phyloP scores from a whole-genome alignment of 2,888 invertebrate genomes.

The Mimas tiliae region DNA sequence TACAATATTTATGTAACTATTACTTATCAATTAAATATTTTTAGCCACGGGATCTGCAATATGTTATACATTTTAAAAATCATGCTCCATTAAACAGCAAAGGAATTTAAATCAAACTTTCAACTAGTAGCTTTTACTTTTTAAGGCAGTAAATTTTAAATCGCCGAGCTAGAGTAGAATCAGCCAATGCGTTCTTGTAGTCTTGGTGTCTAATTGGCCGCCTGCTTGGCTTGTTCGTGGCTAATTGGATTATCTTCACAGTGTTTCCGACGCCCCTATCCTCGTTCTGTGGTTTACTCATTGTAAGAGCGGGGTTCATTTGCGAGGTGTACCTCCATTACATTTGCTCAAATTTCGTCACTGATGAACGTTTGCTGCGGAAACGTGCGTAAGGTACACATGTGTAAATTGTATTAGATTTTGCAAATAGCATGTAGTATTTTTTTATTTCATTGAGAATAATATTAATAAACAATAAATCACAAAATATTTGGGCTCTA shows the following conservation, averaged over 20 bases:
- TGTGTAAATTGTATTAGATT: background rate
- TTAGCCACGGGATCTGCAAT: too few species aligned
- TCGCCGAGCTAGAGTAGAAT: conserved; percentile 26
- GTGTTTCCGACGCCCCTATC: conserved; percentile 52
- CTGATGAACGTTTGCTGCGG: conserved; percentile 22
- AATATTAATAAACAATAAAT: too few species aligned
- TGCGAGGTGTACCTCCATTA: conserved; percentile 28
- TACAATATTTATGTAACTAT: too few species aligned
- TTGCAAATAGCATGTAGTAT: background rate
- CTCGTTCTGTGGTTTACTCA: conserved; percentile 52
- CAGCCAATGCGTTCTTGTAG: conserved; percentile 36
- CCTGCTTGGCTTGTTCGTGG: conserved; percentile 52
- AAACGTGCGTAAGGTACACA: conserved; percentile 18
- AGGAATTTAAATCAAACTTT: conserved; percentile 3
- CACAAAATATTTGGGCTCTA: too few species aligned
- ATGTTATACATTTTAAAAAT: too few species aligned
- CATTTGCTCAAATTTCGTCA: conserved; percentile 24
- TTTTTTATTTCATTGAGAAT: too few species aligned
- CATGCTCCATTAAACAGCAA: background rate
- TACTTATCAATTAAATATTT: too few species aligned
- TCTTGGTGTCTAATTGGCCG: conserved; percentile 61
- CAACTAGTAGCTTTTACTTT: conserved; percentile 10
- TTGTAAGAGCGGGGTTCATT: conserved; percentile 35
- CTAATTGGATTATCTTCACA: conserved; percentile 64
- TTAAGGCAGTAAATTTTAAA: conserved; percentile 30